A percentile compares a stretch with the other conserved stretches of the same genome.
Conservation (phyloP, 2,113 vertebrate genomes). For the Etheostoma spectabile region DNA sequence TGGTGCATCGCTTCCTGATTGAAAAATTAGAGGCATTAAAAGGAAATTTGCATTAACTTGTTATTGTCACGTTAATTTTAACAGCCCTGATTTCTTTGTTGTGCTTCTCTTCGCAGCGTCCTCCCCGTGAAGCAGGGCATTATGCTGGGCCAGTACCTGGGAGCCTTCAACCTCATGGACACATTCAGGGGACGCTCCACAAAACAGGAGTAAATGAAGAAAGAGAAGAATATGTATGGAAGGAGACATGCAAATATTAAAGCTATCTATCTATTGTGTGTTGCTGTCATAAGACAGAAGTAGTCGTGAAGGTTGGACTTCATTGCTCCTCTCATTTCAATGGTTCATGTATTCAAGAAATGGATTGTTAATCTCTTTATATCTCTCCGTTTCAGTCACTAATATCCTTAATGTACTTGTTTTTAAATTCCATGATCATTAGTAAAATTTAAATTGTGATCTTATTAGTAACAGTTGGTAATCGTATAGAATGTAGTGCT, state of each 20-base stretch:
- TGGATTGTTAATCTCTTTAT: not conserved
- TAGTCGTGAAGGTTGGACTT: not conserved
- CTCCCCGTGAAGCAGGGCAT: constrained; percentile 79
- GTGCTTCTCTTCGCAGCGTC: constrained; percentile 77
- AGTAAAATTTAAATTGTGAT: no score
- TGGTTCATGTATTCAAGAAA: not conserved
- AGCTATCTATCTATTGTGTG: not conserved
- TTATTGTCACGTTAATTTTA: no score
- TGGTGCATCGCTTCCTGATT: no score
- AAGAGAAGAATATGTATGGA: not conserved
- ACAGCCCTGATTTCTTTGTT: not conserved
- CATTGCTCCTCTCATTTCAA: not conserved
- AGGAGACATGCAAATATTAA: not conserved
- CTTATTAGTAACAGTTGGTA: no score
- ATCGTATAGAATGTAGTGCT: no score
- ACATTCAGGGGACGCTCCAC: constrained; percentile 82
- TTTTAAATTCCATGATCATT: not conserved
- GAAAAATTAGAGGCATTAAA: no score
- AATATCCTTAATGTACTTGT: not conserved
- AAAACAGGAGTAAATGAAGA: constrained; percentile 71
- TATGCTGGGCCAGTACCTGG: constrained; percentile 81
- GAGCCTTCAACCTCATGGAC: constrained; percentile 78
- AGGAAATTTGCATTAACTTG: no score
- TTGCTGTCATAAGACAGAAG: not conserved
- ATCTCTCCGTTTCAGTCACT: not conserved